Conservation (phyloP, 2,797 vertebrate species). For the Sebastes variabilis region DNA sequence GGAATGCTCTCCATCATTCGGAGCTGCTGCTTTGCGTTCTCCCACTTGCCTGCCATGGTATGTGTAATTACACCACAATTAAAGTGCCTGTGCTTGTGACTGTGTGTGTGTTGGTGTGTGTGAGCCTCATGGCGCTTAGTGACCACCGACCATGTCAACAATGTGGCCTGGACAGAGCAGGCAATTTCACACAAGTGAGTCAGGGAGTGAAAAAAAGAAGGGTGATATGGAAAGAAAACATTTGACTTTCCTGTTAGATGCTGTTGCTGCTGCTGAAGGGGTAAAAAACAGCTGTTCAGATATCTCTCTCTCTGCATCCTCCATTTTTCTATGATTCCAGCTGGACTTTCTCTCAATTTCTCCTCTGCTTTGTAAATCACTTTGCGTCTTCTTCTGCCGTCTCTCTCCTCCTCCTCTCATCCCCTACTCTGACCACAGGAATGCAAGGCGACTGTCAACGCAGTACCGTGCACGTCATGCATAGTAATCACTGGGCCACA, state of each 20-base stretch:
- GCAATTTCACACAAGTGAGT: constrained; percentile 42
- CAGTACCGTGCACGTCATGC: constrained; percentile 32
- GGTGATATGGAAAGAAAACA: constrained; percentile 43
- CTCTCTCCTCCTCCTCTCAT: constrained; percentile 2
- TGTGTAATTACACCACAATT: constrained; percentile 80
- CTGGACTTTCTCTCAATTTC: background rate
- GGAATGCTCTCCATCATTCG: constrained; percentile 66
- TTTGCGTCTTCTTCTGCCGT: background rate
- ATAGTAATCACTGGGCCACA: constrained; percentile 50
- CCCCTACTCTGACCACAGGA: constrained; percentile 46
- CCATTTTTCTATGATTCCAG: background rate
- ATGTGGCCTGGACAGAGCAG: constrained; percentile 49
- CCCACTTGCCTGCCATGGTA: constrained; percentile 70
- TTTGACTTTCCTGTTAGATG: constrained; percentile 25
- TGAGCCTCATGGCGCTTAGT: constrained; percentile 20
- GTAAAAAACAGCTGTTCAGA: constrained; percentile 15
- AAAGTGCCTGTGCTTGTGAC: constrained; percentile 64
- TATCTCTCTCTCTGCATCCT: background rate
- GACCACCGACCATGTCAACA: constrained; percentile 70
- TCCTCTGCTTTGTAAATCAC: constrained; percentile 7
- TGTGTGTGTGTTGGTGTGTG: constrained; percentile 16
- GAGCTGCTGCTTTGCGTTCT: constrained; percentile 50
- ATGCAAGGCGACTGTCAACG: constrained; percentile 43
- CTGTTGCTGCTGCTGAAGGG: background rate
- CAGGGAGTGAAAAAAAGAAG: constrained; percentile 12